A percentile compares a stretch with the other conserved stretches of the same genome.
Conservation (phyloP, 2,113 vertebrate species). For the Bufo bufo region DNA sequence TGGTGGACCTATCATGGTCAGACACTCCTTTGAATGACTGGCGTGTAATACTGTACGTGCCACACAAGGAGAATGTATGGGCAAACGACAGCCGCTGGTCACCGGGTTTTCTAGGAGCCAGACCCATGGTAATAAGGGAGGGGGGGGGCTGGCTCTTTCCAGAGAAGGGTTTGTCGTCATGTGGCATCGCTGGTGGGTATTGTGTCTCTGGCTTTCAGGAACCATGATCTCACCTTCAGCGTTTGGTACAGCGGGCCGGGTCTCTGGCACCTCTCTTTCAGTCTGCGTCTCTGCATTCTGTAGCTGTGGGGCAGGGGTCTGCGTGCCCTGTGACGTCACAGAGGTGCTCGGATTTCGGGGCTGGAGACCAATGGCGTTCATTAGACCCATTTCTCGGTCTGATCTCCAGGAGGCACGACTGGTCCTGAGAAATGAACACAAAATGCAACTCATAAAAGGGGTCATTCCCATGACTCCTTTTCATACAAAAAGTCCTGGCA, state of each 20-base stretch:
- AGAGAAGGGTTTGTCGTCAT: no score
- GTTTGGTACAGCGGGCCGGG: slow-evolving; percentile 70
- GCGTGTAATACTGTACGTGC: no score
- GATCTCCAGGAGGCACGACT: slow-evolving; percentile 91
- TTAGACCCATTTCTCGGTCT: slow-evolving; percentile 96
- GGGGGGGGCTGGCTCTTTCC: no score
- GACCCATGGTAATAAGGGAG: no score
- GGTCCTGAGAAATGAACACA: slow-evolving; percentile 70
- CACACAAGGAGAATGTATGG: no score
- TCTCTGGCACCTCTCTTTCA: slow-evolving; percentile 86
- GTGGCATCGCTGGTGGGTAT: no score
- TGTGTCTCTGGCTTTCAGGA: background rate
- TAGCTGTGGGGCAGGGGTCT: slow-evolving; percentile 90
- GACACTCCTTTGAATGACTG: no score
- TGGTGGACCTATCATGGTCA: no score
- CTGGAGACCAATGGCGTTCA: slow-evolving; percentile 97
- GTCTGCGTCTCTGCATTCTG: slow-evolving; percentile 98
- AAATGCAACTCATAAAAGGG: background rate
- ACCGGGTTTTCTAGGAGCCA: no score
- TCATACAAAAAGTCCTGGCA: no score
- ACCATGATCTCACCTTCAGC: slow-evolving; percentile 68
- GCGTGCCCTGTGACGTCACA: slow-evolving; percentile 96
- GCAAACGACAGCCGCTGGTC: no score
- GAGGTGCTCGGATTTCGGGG: slow-evolving; percentile 92
- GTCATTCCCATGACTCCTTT: no score